Percentiles rank a stretch among this genome's conserved stretches.
These are phyloP conservation scores for Notolabrus celidotus DNA, from an alignment of 2,797 vertebrate genomes.

Conservation along the genomic window DNA sequence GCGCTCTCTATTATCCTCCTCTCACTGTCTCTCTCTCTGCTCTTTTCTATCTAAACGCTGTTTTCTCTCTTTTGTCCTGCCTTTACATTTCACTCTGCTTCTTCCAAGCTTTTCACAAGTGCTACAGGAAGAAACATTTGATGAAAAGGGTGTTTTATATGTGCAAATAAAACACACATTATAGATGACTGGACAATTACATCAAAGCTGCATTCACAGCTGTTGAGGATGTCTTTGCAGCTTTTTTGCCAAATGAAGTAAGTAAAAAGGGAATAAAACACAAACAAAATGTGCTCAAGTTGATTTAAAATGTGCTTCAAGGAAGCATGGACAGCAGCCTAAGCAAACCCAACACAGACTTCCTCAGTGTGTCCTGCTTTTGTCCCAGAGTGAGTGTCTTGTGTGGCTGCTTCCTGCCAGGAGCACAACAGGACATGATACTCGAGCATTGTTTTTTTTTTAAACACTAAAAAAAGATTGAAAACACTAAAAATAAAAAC, in stretches of 20 bases:
- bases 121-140: constrained; percentile 15
- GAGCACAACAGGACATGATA: constrained; percentile 3
- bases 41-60: constrained; percentile 17
- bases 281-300: constrained; percentile 13
- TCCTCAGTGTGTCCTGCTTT: constrained; percentile 41
- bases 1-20: constrained; percentile 40
- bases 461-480: not conserved
- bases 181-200: not conserved
- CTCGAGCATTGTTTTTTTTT: not conserved
- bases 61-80: constrained; percentile 14
- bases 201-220: not conserved
- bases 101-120: constrained; percentile 35
- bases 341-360: constrained; percentile 50
- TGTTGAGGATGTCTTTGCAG: constrained; percentile 6
- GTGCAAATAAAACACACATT: constrained; percentile 7
- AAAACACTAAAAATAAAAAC: not conserved
- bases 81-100: constrained; percentile 31
- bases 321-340: constrained; percentile 28
- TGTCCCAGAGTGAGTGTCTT: constrained; percentile 27
- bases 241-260: constrained; percentile 24
- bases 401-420: constrained; percentile 26
- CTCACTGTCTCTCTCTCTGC: constrained; percentile 32
- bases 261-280: constrained; percentile 10
- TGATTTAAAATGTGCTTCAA: constrained; percentile 40
- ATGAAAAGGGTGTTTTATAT: constrained; percentile 4